A percentile compares a stretch with the other conserved stretches of the same genome.
Evolutionary conservation across 2,888 invertebrate genomes (phyloP).

Genomic region (Agrotis puta): DNA sequence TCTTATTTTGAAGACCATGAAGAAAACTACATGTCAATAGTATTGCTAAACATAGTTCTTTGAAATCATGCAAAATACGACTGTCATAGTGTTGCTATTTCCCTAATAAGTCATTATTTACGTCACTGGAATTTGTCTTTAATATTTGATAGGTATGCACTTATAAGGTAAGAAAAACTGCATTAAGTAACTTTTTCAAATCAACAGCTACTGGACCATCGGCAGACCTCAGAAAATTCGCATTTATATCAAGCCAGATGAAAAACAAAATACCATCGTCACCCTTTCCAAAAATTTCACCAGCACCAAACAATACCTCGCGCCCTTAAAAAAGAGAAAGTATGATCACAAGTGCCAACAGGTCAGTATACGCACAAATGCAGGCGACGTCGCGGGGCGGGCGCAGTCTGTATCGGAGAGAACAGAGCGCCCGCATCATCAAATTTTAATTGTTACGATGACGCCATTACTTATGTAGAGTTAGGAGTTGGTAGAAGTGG

Average conservation of each 20-base stretch:
- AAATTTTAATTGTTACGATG: constrained; percentile 86
- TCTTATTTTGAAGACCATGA: no score
- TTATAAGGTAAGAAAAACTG: no score
- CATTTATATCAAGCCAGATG: neutral
- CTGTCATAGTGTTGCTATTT: no score
- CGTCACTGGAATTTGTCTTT: no score
- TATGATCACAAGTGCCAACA: constrained; percentile 40
- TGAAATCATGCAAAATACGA: no score
- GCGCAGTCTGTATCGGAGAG: constrained; percentile 57
- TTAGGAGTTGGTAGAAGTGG: constrained; percentile 46
- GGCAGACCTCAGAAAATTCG: neutral
- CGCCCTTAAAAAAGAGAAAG: constrained; percentile 22
- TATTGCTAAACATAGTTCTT: no score
- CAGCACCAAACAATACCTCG: neutral
- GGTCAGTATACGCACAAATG: constrained; percentile 50
- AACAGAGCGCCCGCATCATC: constrained; percentile 89
- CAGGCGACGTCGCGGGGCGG: constrained; percentile 55
- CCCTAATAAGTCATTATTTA: no score
- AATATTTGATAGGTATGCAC: no score
- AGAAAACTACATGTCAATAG: no score
- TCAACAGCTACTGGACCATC: no score
- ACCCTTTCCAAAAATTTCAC: constrained; percentile 16
- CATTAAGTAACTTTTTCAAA: no score
- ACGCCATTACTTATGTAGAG: constrained; percentile 61
- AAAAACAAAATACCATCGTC: no score